These are phyloP conservation scores for Dolichallabes microphthalmus DNA, from an alignment of 2,113 vertebrate genomes.

Conservation along the genomic window DNA sequence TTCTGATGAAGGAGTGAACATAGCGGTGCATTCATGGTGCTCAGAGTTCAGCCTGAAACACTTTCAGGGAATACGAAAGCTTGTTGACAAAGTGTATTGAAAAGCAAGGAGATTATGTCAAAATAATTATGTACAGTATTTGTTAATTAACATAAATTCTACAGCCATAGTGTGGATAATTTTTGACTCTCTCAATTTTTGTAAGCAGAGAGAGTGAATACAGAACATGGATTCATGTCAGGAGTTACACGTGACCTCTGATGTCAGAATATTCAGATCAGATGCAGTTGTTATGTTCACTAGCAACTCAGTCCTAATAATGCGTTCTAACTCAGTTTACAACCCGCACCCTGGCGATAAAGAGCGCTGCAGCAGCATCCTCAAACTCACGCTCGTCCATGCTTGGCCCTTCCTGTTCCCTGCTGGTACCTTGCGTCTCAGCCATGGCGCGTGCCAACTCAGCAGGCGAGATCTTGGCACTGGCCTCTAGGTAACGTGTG, in stretches of 20 bases:
- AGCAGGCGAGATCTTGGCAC: constrained; percentile 84
- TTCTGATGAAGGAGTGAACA: too few species aligned
- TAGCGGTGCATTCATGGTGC: too few species aligned
- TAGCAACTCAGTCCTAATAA: not conserved
- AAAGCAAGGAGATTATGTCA: too few species aligned
- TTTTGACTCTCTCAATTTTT: too few species aligned
- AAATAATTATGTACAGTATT: too few species aligned
- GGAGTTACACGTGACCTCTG: not conserved
- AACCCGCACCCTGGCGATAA: constrained; percentile 83
- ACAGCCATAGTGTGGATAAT: too few species aligned
- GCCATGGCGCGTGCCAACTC: constrained; percentile 82
- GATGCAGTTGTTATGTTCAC: not conserved
- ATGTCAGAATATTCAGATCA: not conserved
- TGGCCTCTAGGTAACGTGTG: constrained; percentile 80
- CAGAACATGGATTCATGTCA: not conserved
- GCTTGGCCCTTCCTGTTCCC: constrained; percentile 61
- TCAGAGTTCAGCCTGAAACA: too few species aligned
- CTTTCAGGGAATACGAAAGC: too few species aligned
- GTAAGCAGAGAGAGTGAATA: not conserved
- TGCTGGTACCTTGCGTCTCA: constrained; percentile 60
- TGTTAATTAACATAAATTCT: too few species aligned
- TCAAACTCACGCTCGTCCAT: constrained; percentile 91
- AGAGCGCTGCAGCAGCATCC: constrained; percentile 81
- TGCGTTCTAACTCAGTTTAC: constrained; percentile 68
- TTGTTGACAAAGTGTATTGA: too few species aligned